Evolutionary conservation across 2,888 invertebrate species (phyloP).

Genomic region (Phyllotreta striolata): DNA sequence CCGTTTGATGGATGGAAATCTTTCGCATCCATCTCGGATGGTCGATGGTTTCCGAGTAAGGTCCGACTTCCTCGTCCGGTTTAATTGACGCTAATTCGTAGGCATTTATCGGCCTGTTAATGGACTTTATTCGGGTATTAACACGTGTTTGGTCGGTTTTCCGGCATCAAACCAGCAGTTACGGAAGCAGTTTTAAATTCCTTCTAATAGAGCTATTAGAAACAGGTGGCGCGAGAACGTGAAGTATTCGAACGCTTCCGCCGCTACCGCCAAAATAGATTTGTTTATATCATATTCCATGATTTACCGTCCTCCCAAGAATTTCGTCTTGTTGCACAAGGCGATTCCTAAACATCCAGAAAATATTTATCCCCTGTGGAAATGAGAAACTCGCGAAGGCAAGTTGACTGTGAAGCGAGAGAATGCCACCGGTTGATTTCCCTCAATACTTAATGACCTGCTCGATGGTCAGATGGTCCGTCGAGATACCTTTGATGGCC

Average conservation of each 20-base stretch:
- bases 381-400: not conserved
- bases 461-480: slow-evolving; percentile 34
- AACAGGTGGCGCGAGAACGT: slow-evolving; percentile 19
- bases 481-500: slow-evolving; percentile 38
- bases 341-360: too few relatives aligned
- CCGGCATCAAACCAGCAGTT: not conserved
- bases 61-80: slow-evolving; percentile 50
- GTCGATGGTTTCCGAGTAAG: slow-evolving; percentile 53
- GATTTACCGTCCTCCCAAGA: too few relatives aligned
- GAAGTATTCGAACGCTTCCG: slow-evolving; percentile 4
- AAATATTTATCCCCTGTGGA: too few relatives aligned
- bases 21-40: slow-evolving; percentile 53
- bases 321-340: too few relatives aligned
- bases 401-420: slow-evolving; percentile 24
- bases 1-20: slow-evolving; percentile 53
- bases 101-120: slow-evolving; percentile 53
- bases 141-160: slow-evolving; percentile 16
- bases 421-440: slow-evolving; percentile 38
- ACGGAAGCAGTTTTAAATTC: slow-evolving; percentile 24
- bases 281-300: too few relatives aligned
- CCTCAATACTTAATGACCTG: slow-evolving; percentile 36
- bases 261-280: not conserved
- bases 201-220: slow-evolving; percentile 27
- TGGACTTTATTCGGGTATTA: not conserved
- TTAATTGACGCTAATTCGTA: slow-evolving; percentile 57